Evolutionary conservation across 1,140 invertebrate genomes (phyloP), one percentile per base, ranked within the genome.

Genomic region (Schlechtendalia chinensis): DNA sequence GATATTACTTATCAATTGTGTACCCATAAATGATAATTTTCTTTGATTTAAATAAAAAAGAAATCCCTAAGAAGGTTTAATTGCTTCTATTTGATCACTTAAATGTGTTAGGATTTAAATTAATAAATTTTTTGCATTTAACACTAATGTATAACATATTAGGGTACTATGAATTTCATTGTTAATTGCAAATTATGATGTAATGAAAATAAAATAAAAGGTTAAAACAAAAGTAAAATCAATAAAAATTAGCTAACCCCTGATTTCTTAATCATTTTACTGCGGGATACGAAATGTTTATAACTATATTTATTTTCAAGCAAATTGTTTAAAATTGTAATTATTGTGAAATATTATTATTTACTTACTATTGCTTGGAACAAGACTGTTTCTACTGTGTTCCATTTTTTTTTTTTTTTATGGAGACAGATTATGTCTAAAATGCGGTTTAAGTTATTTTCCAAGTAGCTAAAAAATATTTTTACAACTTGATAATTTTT

Each of bases 311-410:
- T 61, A 63, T 50, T 79, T 79, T 17, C 58, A 47, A 59, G 39
- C 22, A 61, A 79, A 63, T 63, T 79, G 56, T 79, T 79, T 63
- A 50, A 61, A 63, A 61, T 50, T 79, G 22, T 79, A 72, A 72
- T 72, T 72, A 61, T 47, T 79, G 39, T 59, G 58, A 47, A 50
- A 45, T 61, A 47, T 79, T 79, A 58, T 79, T 61, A 79, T 79
- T 63, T 63, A 77, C 56, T 77, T 77, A 61, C 58, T 63, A 79
- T 61, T 61, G 75, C 58, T 79, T 61, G 54, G 56, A 79, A 79
- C 58, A 79, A 79, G 75, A 79, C 75, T 79, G 75, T 79, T 63
- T 63, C 10, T 63, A 77, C 72, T 77, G 72, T 79, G 75, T 63
- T 79, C 22, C 56, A 45, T 27, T 61, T 19, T 50, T 29, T 50